A percentile compares a stretch with the other conserved stretches of the same genome.
These are phyloP conservation scores for Hofmannophila pseudospretella DNA, from an alignment of 2,888 invertebrate genomes.

Conservation along the genomic window DNA sequence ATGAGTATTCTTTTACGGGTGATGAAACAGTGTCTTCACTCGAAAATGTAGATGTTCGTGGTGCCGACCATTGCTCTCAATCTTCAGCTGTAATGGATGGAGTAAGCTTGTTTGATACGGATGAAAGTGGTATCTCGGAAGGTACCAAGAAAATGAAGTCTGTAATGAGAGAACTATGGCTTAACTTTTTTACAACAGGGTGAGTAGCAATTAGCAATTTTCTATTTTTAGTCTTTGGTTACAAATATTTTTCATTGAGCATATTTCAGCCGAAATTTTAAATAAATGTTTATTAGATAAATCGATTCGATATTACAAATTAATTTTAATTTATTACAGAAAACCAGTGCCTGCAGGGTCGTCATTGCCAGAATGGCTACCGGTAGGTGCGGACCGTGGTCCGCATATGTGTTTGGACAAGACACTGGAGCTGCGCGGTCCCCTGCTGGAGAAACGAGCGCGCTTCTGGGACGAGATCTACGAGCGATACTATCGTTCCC, in stretches of 20 bases:
- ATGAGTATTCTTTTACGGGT: constrained; percentile 33
- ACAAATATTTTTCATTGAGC: too few species aligned
- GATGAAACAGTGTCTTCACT: constrained; percentile 19
- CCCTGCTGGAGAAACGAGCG: constrained; percentile 21
- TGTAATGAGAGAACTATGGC: constrained; percentile 30
- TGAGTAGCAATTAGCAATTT: constrained; percentile 17
- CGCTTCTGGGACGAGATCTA: constrained; percentile 40
- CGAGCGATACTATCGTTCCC: constrained; percentile 28
- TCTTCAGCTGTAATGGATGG: constrained; percentile 24
- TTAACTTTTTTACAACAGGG: constrained; percentile 39
- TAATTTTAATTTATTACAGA: constrained; percentile 18
- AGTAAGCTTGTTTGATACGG: background rate
- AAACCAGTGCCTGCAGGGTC: constrained; percentile 21
- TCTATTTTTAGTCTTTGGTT: too few species aligned
- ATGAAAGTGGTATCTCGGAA: constrained; percentile 16
- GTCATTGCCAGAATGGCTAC: constrained; percentile 30
- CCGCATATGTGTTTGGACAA: constrained; percentile 36
- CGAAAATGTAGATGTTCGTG: constrained; percentile 17
- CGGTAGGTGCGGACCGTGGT: constrained; percentile 19
- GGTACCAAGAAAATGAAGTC: constrained; percentile 22
- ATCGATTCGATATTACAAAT: too few species aligned
- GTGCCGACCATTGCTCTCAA: constrained; percentile 33
- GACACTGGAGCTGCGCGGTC: constrained; percentile 21
- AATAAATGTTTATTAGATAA: too few species aligned
- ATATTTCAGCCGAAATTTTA: too few species aligned